These are phyloP conservation scores for Cerastoderma edule DNA, from an alignment of 2,888 invertebrate species.

Conservation along the genomic window DNA sequence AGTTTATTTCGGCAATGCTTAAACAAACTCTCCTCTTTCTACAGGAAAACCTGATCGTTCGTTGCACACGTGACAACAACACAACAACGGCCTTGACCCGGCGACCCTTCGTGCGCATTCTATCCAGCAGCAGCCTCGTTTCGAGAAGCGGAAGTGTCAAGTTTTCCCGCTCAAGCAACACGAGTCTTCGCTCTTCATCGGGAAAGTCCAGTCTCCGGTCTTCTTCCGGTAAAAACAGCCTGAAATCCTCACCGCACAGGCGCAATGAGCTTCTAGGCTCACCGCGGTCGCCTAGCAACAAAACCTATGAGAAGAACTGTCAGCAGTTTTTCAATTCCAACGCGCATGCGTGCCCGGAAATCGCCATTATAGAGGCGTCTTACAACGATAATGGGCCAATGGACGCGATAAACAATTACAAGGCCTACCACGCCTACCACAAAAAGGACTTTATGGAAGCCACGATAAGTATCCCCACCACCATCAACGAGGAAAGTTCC, in stretches of 20 bases:
- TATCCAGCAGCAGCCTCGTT: slow-evolving; percentile 50
- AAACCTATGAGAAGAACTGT: slow-evolving; percentile 27
- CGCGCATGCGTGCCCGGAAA: slow-evolving; percentile 38
- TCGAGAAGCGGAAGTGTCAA: slow-evolving; percentile 60
- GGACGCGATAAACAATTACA: slow-evolving; percentile 37
- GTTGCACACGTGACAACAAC: slow-evolving; percentile 51
- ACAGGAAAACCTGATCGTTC: slow-evolving; percentile 65
- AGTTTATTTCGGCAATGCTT: no score
- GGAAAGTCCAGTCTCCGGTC: slow-evolving; percentile 55
- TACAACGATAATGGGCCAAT: slow-evolving; percentile 25
- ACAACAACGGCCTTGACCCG: slow-evolving; percentile 50
- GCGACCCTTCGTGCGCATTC: slow-evolving; percentile 60
- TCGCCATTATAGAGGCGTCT: slow-evolving; percentile 39
- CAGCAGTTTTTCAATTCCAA: slow-evolving; percentile 29
- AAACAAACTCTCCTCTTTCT: no score
- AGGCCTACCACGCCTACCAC: slow-evolving; percentile 44
- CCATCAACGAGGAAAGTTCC: slow-evolving; percentile 74
- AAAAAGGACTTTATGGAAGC: slow-evolving; percentile 65
- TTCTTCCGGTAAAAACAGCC: slow-evolving; percentile 45
- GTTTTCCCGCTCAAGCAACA: slow-evolving; percentile 69
- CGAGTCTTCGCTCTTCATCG: slow-evolving; percentile 67
- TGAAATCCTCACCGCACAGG: slow-evolving; percentile 32
- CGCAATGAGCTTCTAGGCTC: slow-evolving; percentile 26
- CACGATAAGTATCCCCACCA: slow-evolving; percentile 71
- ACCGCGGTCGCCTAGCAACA: slow-evolving; percentile 28